A percentile compares a stretch with the other conserved stretches of the same genome.
Evolutionary conservation across 2,797 vertebrate species (phyloP).

Genomic region (Xiphorhynchus erythropygius): DNA sequence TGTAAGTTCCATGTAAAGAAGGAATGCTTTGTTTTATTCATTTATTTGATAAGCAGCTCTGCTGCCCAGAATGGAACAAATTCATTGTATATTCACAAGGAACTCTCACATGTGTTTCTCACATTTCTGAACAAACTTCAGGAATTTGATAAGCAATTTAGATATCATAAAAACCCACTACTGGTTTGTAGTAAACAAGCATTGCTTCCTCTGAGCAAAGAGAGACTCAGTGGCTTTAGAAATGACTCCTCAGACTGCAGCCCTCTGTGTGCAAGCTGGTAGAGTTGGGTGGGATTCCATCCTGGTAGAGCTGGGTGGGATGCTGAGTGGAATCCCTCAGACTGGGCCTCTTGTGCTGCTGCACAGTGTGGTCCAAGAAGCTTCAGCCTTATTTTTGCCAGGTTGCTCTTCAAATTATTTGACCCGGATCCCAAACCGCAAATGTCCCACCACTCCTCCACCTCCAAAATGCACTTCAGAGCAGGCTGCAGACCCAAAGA

Average conservation of each 20-base stretch:
- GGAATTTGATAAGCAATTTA: background rate
- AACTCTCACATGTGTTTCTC: constrained; percentile 8
- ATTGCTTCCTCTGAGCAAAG: background rate
- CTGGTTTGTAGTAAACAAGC: background rate
- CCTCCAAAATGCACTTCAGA: background rate
- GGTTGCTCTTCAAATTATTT: background rate
- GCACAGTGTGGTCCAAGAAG: background rate
- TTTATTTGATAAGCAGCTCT: constrained; percentile 41
- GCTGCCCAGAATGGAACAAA: constrained; percentile 5
- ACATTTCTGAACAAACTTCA: background rate
- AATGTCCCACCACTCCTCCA: background rate
- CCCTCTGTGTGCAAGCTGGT: background rate
- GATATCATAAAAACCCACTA: background rate
- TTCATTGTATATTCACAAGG: background rate
- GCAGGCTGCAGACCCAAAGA: background rate
- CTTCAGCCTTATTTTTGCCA: background rate
- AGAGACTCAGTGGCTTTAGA: background rate
- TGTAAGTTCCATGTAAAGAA: constrained; percentile 16
- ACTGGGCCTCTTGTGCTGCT: background rate
- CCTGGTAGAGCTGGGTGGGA: background rate
- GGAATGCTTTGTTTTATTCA: constrained; percentile 49
- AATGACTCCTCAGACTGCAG: background rate
- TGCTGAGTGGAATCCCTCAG: background rate
- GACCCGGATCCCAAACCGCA: background rate
- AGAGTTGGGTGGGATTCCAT: background rate